These are phyloP conservation scores for Leptopilina syphax DNA, from an alignment of 2,888 invertebrate genomes.

Conservation along the genomic window DNA sequence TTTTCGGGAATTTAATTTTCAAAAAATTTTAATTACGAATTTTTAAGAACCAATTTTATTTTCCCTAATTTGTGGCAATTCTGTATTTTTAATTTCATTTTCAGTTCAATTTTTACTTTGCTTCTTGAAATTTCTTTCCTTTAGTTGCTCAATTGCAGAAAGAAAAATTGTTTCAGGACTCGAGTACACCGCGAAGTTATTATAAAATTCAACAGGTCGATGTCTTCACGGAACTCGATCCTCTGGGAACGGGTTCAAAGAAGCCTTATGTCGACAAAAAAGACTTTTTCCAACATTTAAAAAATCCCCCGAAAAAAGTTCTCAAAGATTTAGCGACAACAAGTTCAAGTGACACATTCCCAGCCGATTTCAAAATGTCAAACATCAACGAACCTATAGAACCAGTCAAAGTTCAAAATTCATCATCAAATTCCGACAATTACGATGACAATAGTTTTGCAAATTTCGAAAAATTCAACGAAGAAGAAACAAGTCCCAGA, in stretches of 20 bases:
- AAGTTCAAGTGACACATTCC: conserved; percentile 70
- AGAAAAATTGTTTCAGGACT: conserved; percentile 48
- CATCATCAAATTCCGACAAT: conserved; percentile 50
- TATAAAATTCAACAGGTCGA: conserved; percentile 79
- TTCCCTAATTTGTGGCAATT: too few species aligned
- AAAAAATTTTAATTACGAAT: too few species aligned
- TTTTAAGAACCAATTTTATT: too few species aligned
- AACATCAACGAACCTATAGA: conserved; percentile 65
- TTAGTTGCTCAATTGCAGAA: too few species aligned
- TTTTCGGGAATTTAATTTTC: too few species aligned
- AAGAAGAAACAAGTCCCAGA: conserved; percentile 55
- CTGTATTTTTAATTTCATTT: too few species aligned
- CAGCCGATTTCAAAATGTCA: conserved; percentile 65
- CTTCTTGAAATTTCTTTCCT: too few species aligned
- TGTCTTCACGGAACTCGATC: conserved; percentile 96
- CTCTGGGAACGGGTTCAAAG: conserved; percentile 93
- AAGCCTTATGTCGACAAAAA: conserved; percentile 97
- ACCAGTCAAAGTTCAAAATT: conserved; percentile 59
- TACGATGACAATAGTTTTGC: conserved; percentile 79
- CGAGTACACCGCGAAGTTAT: conserved; percentile 60
- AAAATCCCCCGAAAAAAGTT: conserved; percentile 95
- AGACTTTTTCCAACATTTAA: conserved; percentile 96
- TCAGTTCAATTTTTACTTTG: too few species aligned
- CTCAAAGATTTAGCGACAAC: conserved; percentile 87
- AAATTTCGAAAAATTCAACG: conserved; percentile 67